phyloP scores from a whole-genome alignment of 2,113 vertebrate genomes.

The Elephas maximus region DNA sequence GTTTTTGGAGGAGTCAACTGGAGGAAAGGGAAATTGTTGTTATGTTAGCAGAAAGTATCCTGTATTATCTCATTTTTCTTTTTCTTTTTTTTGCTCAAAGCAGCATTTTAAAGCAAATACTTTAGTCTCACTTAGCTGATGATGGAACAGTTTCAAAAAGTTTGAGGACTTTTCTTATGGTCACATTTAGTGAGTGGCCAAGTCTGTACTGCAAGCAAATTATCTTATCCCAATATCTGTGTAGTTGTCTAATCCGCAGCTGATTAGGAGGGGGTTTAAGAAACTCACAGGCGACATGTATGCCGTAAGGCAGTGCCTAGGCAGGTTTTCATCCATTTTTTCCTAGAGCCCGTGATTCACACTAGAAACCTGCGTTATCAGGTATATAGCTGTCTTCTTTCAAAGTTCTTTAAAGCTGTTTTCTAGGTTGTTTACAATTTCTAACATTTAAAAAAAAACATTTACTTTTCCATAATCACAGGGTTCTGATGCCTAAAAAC shows the following conservation, averaged over 20 bases:
- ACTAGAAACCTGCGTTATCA: neutral
- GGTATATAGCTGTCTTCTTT: neutral
- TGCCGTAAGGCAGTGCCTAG: neutral
- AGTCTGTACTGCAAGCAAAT: neutral
- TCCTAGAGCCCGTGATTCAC: neutral
- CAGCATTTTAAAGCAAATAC: neutral
- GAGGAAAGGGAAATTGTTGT: neutral
- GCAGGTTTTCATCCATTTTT: neutral
- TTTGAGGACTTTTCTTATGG: neutral
- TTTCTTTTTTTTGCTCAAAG: neutral
- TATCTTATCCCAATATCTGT: neutral
- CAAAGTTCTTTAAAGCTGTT: neutral
- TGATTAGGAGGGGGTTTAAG: neutral
- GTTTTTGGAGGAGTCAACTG: neutral
- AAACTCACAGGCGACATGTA: neutral
- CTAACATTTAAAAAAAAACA: neutral
- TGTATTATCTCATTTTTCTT: fast-evolving
- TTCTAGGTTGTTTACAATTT: neutral
- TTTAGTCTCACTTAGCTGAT: neutral
- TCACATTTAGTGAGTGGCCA: neutral
- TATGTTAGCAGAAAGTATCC: neutral
- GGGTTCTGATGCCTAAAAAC: neutral
- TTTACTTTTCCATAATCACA: neutral
- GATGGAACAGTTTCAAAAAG: conserved; percentile 3
- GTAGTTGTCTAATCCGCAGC: neutral